These are phyloP conservation scores for Colletes gigas DNA, from an alignment of 1,140 invertebrate genomes.

Conservation along the genomic window DNA sequence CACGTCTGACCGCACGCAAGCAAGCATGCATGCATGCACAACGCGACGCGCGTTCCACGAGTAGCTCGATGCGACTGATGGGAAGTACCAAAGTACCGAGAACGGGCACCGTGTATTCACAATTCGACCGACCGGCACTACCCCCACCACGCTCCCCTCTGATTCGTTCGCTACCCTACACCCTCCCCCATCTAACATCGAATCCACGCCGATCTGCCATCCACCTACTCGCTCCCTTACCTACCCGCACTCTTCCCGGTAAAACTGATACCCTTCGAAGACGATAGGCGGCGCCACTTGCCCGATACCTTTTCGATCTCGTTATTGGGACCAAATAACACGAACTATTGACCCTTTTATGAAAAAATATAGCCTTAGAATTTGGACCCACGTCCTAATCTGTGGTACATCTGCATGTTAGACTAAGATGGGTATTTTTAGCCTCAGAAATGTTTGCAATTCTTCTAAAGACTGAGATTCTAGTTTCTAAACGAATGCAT, in stretches of 20 bases:
- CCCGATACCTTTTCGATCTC: no score
- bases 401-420: no score
- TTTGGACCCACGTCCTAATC: no score
- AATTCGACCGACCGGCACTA: conserved; percentile 41
- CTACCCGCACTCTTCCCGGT: not conserved
- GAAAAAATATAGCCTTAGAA: no score
- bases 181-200: conserved; percentile 12
- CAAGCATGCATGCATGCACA: conserved; percentile 56
- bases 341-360: no score
- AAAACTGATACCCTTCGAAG: no score
- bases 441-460: no score
- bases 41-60: conserved; percentile 56
- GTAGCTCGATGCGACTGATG: conserved; percentile 67
- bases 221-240: conserved; percentile 1
- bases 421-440: no score
- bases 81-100: not conserved
- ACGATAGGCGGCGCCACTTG: no score
- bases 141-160: conserved; percentile 10
- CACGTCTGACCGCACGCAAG: conserved; percentile 54
- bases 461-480: no score
- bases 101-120: conserved; percentile 12
- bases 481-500: no score
- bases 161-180: conserved; percentile 34
- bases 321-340: no score
- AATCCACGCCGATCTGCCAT: not conserved